phyloP scores from a whole-genome alignment of 2,797 vertebrate genomes.

The Muscicapa striata region DNA sequence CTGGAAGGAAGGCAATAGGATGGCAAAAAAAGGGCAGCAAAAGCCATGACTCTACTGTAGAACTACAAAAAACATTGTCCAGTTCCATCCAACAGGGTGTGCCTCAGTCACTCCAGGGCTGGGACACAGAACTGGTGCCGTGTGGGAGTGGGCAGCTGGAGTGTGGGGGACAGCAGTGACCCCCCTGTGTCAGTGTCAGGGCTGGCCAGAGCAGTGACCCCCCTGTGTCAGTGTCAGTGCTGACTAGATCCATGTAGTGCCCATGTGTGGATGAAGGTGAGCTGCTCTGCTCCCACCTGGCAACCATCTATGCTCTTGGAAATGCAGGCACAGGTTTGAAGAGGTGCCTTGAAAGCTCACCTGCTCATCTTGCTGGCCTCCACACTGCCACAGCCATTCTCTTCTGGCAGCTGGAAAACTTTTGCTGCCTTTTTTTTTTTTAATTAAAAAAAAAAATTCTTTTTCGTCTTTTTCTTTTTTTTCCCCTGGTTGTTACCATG shows the following conservation, averaged over 20 bases:
- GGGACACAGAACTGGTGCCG: not conserved
- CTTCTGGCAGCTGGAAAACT: not conserved
- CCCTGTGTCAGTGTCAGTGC: not conserved
- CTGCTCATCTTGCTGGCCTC: not conserved
- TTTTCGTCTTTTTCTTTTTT: too few relatives aligned
- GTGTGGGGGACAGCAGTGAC: not conserved
- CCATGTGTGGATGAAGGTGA: rapidly evolving
- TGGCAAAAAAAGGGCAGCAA: not conserved
- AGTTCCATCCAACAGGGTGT: rapidly evolving
- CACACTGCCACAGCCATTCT: rapidly evolving
- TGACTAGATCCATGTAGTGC: not conserved
- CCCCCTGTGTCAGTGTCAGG: not conserved
- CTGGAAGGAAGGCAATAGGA: not conserved
- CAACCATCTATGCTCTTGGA: not conserved
- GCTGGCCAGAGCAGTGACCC: not conserved
- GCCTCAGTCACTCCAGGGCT: too few relatives aligned
- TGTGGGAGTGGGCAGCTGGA: not conserved
- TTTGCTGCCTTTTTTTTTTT: not conserved
- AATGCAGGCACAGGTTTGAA: not conserved
- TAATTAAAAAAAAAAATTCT: too few relatives aligned
- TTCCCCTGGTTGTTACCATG: not conserved
- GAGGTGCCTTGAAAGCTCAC: not conserved
- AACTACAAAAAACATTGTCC: not conserved
- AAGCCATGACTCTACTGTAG: not conserved
- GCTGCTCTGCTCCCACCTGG: not conserved